Evolutionary conservation across 35 echinoderm and acorn worm species (phyloP).

Genomic region (Diadema setosum): DNA sequence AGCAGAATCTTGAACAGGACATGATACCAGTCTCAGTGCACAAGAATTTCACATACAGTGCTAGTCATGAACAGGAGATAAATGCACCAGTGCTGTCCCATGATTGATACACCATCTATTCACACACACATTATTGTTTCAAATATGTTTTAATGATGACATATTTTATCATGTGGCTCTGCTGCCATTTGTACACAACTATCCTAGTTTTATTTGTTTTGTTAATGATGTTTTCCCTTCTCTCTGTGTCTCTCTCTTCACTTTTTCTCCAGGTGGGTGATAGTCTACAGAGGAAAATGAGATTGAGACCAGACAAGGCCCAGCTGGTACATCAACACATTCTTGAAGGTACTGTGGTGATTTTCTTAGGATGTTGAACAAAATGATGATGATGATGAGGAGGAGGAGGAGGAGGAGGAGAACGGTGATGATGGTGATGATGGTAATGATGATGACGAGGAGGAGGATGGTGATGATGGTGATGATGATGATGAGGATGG

Average conservation of each 20-base stretch:
- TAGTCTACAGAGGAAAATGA: conserved; percentile 94
- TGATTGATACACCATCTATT: no score
- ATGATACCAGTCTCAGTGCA: no score
- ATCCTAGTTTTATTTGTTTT: not conserved
- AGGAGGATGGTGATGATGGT: not conserved
- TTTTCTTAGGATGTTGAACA: not conserved
- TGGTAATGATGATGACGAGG: not conserved
- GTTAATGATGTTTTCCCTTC: not conserved
- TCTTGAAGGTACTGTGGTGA: conserved; percentile 77
- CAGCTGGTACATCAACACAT: conserved; percentile 98
- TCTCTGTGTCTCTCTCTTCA: conserved; percentile 7
- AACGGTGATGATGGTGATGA: not conserved
- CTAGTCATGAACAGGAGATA: no score
- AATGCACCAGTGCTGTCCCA: no score
- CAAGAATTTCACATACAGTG: no score
- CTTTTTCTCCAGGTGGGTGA: conserved; percentile 83
- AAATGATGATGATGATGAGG: no score
- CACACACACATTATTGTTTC: no score
- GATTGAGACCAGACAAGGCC: conserved; percentile 94
- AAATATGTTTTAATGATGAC: no score
- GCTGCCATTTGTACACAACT: not conserved
- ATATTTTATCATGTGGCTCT: no score
- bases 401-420: no score
- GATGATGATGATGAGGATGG: not conserved
- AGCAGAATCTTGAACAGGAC: no score